Base-by-base conservation (phyloP, 2,797 vertebrate genomes). In the Danionella dracula region DNA sequence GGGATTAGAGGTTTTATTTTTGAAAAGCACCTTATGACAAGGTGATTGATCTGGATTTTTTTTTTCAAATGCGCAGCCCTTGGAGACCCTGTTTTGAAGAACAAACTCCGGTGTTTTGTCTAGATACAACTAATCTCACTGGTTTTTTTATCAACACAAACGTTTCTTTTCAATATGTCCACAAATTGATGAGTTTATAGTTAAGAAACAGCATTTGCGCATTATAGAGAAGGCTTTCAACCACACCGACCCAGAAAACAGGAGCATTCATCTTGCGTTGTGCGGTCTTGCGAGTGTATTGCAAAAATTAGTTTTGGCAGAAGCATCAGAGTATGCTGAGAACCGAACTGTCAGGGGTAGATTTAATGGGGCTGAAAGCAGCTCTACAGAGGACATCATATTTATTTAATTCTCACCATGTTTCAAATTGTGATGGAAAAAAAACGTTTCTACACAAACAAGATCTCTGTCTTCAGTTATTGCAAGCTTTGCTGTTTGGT, bases 21-120 rank as follows among this genome's bases (percentile, higher is more conserved):
- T 13, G n/a, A 29, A 72, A 72, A 58, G 65, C 21, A 50, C 35
- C 21, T 56, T 63, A 16, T 72, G 70, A 72, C 65, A 68, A 51
- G 21, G 20, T 68, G 58, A 72, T 68, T 21, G 49, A 72, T 68
- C 31, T 23, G 46, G 44, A 60, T 46, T 72, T 71, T 55, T 51
- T 48, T 60, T 53, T 49, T 8, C 21, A 21, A 12, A 20, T 35
- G 38, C 34, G 35, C 41, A 41, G 41, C 21, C 40, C 20, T 45
- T 37, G 53, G 59, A 61, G 45, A 51, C 38, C 21, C 44, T 23
- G 31, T 54, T 65, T 17, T 53, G 44, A 72, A 42, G 38, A 67
- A 67, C 23, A 50, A 45, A 44, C 31, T 12, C 4, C 44, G 16
- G 11, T 49, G 53, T 54, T 70, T 55, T 8, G 29, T 69, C 40